Evolutionary conservation across 1,140 invertebrate genomes (phyloP).

Genomic region (Metopolophium dirhodum): DNA sequence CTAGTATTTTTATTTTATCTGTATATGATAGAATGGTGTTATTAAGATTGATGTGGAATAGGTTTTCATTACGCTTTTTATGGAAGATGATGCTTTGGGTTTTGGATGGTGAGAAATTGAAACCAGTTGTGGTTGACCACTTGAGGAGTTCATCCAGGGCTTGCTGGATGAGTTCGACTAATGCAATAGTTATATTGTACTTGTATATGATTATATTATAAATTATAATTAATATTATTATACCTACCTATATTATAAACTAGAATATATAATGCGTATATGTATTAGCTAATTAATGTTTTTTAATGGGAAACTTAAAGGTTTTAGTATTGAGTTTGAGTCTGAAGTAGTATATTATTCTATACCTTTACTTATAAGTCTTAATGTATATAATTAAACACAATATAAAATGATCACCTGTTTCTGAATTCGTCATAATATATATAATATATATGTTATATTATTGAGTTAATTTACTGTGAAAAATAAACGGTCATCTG

Average conservation of each 20-base stretch:
- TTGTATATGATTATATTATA: not conserved
- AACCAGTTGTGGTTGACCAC: too few relatives aligned
- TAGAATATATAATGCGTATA: too few relatives aligned
- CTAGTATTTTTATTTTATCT: too few relatives aligned
- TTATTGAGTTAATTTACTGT: too few relatives aligned
- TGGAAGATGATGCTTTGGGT: too few relatives aligned
- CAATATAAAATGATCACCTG: not conserved
- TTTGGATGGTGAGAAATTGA: too few relatives aligned
- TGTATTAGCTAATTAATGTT: not conserved
- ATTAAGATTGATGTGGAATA: too few relatives aligned
- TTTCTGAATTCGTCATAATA: not conserved
- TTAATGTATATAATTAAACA: not conserved
- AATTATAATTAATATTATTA: not conserved
- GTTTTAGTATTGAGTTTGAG: not conserved
- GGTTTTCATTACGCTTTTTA: too few relatives aligned
- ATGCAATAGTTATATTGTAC: not conserved
- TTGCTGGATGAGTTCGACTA: too few relatives aligned
- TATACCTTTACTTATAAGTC: not conserved
- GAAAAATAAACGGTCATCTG: too few relatives aligned
- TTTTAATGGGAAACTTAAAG: not conserved
- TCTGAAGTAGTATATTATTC: not conserved
- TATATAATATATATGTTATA: not conserved
- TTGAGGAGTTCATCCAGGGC: too few relatives aligned
- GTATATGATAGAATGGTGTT: too few relatives aligned
- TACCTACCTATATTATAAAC: not conserved